phyloP scores from a whole-genome alignment of 2,888 invertebrate genomes.

The Apoda limacodes region DNA sequence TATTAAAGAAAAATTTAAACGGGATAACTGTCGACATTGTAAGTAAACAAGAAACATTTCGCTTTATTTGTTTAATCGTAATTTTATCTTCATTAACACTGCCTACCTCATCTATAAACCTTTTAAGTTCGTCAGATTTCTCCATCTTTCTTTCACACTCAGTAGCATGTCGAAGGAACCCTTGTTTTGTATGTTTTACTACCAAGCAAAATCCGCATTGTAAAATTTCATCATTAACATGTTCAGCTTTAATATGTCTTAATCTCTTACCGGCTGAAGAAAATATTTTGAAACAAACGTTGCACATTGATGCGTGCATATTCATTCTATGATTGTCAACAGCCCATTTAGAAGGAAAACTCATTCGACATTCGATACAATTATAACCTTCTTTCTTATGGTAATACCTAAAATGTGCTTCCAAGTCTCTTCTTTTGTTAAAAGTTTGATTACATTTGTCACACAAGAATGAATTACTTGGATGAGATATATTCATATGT shows the following conservation, averaged over 20 bases:
- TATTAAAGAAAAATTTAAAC: conserved; percentile 45
- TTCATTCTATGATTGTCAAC: conserved; percentile 36
- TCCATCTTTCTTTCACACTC: conserved; percentile 24
- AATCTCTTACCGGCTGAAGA: conserved; percentile 32
- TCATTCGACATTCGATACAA: conserved; percentile 34
- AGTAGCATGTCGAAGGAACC: conserved; percentile 38
- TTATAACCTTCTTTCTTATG: conserved; percentile 32
- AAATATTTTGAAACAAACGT: conserved; percentile 42
- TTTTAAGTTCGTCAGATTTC: conserved; percentile 9
- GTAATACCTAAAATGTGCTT: conserved; percentile 31
- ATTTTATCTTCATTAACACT: conserved; percentile 28
- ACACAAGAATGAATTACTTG: conserved; percentile 32
- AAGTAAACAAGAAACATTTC: conserved; percentile 37
- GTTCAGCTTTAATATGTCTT: conserved; percentile 42
- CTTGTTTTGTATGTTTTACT: conserved; percentile 35
- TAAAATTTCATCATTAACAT: conserved; percentile 25
- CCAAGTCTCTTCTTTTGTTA: conserved; percentile 39
- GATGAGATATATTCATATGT: conserved; percentile 41
- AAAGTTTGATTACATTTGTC: conserved; percentile 34
- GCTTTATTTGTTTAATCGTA: conserved; percentile 33
- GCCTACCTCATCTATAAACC: conserved; percentile 11
- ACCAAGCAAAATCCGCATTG: conserved; percentile 43
- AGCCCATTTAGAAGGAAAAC: conserved; percentile 27
- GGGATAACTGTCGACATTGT: conserved; percentile 51
- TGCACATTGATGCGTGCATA: conserved; percentile 40